phyloP scores from a whole-genome alignment of 2,113 vertebrate genomes.

The Scopus umbretta region DNA sequence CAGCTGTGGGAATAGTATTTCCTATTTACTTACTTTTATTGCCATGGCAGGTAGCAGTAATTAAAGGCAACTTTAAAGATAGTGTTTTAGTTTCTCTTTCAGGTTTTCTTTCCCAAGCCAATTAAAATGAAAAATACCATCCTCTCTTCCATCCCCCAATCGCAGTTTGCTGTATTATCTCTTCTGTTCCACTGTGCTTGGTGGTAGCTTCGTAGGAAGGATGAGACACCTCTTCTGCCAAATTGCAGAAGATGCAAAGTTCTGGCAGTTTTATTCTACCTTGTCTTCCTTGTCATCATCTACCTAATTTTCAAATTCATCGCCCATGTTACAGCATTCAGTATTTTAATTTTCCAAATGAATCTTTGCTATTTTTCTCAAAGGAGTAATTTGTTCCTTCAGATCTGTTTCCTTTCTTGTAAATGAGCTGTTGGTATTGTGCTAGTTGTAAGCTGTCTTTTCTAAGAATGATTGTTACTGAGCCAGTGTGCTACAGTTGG shows the following conservation, averaged over 20 bases:
- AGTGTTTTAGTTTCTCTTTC: not conserved
- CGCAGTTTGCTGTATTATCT: not conserved
- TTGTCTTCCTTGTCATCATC: not conserved
- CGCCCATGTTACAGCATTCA: not conserved
- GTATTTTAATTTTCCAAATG: not conserved
- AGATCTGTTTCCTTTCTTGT: not conserved
- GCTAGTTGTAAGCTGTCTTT: not conserved
- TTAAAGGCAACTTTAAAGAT: not conserved
- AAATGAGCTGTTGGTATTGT: not conserved
- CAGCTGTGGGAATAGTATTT: not conserved
- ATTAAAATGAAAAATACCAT: not conserved
- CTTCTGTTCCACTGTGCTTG: not conserved
- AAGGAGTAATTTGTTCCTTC: not conserved
- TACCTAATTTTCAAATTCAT: not conserved
- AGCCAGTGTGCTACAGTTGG: not conserved
- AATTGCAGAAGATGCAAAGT: not conserved
- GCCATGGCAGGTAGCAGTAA: not conserved
- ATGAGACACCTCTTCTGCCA: not conserved
- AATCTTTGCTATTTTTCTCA: not conserved
- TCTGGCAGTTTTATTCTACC: not conserved
- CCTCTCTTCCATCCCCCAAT: rapidly evolving
- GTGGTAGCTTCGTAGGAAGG: not conserved
- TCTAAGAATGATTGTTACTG: not conserved
- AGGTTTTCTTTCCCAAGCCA: not conserved
- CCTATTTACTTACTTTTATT: not conserved